A percentile compares a stretch with the other conserved stretches of the same genome.
Conservation (phyloP, 1,140 invertebrate genomes). For the Ceratitis capitata region DNA sequence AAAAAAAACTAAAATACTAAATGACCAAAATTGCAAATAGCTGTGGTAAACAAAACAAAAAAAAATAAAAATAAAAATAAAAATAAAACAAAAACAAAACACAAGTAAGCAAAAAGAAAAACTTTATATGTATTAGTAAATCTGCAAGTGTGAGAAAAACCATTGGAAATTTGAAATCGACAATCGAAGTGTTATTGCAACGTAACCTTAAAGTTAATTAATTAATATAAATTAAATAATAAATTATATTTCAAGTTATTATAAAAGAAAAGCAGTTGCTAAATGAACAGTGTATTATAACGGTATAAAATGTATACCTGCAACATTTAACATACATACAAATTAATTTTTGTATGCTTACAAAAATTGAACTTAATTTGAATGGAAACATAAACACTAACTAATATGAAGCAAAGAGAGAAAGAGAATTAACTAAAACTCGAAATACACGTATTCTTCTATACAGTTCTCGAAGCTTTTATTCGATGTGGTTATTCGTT, state of each 20-base stretch:
- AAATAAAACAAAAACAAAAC: slow-evolving; percentile 46
- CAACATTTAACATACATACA: background rate
- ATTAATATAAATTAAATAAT: slow-evolving; percentile 10
- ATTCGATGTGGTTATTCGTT: background rate
- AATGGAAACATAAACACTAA: background rate
- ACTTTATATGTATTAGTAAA: no score
- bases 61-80: slow-evolving; percentile 51
- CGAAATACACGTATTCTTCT: background rate
- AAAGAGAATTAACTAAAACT: background rate
- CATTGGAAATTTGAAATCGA: slow-evolving; percentile 38
- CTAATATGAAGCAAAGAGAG: background rate
- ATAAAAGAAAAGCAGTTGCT: slow-evolving; percentile 30
- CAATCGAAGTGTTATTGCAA: slow-evolving; percentile 43
- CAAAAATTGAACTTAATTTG: background rate
- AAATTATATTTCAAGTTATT: slow-evolving; percentile 33
- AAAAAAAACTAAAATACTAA: background rate
- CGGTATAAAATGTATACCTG: background rate
- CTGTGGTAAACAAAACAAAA: background rate
- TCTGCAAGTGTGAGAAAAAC: background rate
- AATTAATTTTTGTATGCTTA: background rate
- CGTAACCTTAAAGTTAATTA: slow-evolving; percentile 39
- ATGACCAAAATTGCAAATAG: background rate
- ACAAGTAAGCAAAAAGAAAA: background rate
- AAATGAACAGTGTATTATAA: background rate
- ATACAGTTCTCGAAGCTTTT: background rate